These are phyloP conservation scores for Chaenodraco wilsoni DNA, from an alignment of 2,797 vertebrate species.

Conservation along the genomic window DNA sequence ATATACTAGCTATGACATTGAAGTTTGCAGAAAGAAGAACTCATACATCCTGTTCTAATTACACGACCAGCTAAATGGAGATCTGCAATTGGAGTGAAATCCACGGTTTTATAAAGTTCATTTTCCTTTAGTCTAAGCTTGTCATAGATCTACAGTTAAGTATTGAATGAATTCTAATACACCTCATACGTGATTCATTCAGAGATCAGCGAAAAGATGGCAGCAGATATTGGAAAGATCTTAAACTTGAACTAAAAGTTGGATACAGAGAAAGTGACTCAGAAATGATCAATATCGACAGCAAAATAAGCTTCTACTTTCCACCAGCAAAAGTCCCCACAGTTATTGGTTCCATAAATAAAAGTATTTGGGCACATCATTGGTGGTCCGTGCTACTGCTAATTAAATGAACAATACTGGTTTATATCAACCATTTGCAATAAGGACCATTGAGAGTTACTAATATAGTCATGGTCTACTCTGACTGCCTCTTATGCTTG, in stretches of 20 bases:
- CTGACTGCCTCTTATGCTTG: constrained; percentile 29
- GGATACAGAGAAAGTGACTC: not conserved
- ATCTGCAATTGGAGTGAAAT: constrained; percentile 5
- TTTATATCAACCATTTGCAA: not conserved
- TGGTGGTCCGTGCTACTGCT: no score
- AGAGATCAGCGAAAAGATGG: constrained; percentile 9
- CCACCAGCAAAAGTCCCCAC: no score
- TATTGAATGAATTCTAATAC: constrained; percentile 14
- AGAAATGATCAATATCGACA: no score
- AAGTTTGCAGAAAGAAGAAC: not conserved
- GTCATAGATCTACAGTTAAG: constrained; percentile 11
- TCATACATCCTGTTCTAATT: not conserved
- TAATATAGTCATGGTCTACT: constrained; percentile 24
- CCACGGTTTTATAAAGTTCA: constrained; percentile 10
- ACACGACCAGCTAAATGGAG: not conserved
- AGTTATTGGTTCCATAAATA: no score
- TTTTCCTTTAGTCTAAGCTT: constrained; percentile 6
- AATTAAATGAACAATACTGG: not conserved
- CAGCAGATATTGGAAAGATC: not conserved
- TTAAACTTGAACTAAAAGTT: not conserved
- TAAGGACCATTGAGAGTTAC: constrained; percentile 11
- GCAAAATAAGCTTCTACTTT: no score
- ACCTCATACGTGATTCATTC: not conserved
- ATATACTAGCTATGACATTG: not conserved
- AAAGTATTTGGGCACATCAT: no score